Conservation (phyloP, 2,888 invertebrate genomes). For the Pilophorus perplexus region DNA sequence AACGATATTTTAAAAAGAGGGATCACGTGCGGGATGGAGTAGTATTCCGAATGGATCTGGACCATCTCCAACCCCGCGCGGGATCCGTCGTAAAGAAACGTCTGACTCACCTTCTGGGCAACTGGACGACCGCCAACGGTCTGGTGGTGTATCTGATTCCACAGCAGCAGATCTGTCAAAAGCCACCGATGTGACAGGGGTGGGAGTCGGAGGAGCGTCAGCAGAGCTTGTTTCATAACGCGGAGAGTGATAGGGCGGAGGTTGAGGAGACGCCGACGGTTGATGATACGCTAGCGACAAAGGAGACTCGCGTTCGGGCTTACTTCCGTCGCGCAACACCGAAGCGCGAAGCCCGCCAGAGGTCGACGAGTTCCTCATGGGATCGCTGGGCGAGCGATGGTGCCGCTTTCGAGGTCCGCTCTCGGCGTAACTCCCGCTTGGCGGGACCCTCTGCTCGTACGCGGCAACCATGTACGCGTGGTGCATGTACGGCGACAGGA, state of each 20-base stretch:
- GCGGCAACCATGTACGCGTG: conserved; percentile 52
- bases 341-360: conserved; percentile 61
- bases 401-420: conserved; percentile 58
- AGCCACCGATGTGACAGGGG: conserved; percentile 54
- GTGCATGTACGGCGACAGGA: conserved; percentile 56
- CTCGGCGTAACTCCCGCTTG: conserved; percentile 49
- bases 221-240: conserved; percentile 53
- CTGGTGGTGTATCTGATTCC: conserved; percentile 49
- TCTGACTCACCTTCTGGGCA: conserved; percentile 58
- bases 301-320: conserved; percentile 49
- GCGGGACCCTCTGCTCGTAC: conserved; percentile 52
- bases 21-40: no score
- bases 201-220: conserved; percentile 57
- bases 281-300: conserved; percentile 49
- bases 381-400: conserved; percentile 58
- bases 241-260: conserved; percentile 57
- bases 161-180: conserved; percentile 54
- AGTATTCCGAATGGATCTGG: no score
- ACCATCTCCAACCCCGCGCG: no score
- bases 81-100: no score
- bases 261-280: conserved; percentile 50
- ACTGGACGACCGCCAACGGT: conserved; percentile 51
- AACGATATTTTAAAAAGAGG: no score
- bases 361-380: conserved; percentile 44
- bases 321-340: conserved; percentile 63